phyloP scores from a whole-genome alignment of 2,113 vertebrate genomes.

The Sprattus sprattus region DNA sequence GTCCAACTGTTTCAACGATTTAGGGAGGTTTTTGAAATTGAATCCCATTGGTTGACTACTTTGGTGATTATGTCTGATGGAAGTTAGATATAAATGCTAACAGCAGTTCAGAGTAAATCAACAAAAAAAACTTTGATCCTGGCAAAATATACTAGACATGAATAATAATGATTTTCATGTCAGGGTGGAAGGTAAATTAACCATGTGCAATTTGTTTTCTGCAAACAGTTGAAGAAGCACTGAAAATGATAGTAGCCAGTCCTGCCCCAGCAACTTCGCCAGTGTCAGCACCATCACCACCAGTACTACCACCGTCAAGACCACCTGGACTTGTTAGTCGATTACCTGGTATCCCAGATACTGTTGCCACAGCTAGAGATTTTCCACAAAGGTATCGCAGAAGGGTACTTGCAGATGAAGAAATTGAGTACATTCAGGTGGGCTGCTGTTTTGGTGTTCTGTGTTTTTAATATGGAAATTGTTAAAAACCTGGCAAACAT shows the following conservation, averaged over 20 bases:
- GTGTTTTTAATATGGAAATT: neutral
- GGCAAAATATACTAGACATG: neutral
- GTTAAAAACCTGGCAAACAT: neutral
- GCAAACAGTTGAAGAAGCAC: slow-evolving; percentile 58
- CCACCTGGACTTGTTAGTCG: slow-evolving; percentile 51
- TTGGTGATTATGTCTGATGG: too few relatives aligned
- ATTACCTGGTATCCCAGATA: slow-evolving; percentile 63
- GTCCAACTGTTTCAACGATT: neutral
- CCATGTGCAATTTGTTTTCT: neutral
- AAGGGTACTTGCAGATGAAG: slow-evolving; percentile 61
- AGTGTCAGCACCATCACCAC: slow-evolving; percentile 34
- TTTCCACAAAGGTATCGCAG: slow-evolving; percentile 71
- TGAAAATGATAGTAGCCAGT: slow-evolving; percentile 57
- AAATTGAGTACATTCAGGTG: slow-evolving; percentile 76
- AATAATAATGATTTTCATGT: neutral
- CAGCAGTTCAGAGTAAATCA: too few relatives aligned
- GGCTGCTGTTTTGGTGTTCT: neutral
- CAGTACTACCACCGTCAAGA: slow-evolving; percentile 45
- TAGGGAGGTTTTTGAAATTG: neutral
- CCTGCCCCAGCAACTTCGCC: slow-evolving; percentile 43
- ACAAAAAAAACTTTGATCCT: neutral
- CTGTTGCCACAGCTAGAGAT: slow-evolving; percentile 61
- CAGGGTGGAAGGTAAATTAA: neutral
- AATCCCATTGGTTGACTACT: neutral
- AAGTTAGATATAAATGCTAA: too few relatives aligned